These are phyloP conservation scores for Ophioninae sp. DNA, from an alignment of 2,888 invertebrate genomes.

Conservation along the genomic window DNA sequence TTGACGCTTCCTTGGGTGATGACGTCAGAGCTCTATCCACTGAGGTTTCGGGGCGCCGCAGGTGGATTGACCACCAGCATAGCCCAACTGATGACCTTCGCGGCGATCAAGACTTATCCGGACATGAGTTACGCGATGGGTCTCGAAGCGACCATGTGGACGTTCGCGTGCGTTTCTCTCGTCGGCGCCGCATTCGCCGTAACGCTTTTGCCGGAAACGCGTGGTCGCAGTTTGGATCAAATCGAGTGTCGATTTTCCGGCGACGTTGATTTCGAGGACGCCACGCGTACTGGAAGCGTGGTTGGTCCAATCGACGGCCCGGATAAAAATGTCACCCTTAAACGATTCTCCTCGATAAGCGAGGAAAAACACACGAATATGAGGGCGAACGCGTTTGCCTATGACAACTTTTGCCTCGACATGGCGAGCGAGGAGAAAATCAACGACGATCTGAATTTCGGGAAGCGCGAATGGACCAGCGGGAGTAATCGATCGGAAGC, in stretches of 20 bases:
- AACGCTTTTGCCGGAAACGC: slow-evolving; percentile 86
- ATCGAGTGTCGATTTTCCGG: slow-evolving; percentile 85
- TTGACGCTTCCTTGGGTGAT: slow-evolving; percentile 89
- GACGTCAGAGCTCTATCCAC: slow-evolving; percentile 88
- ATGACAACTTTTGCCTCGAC: slow-evolving; percentile 74
- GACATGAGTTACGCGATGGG: slow-evolving; percentile 83
- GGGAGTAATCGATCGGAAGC: background rate
- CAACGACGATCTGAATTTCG: slow-evolving; percentile 27
- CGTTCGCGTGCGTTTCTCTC: slow-evolving; percentile 85
- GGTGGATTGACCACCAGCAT: slow-evolving; percentile 87
- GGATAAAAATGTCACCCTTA: slow-evolving; percentile 68
- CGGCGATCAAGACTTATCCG: slow-evolving; percentile 88
- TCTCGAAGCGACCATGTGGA: slow-evolving; percentile 85
- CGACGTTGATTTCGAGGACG: background rate
- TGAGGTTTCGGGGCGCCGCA: slow-evolving; percentile 87
- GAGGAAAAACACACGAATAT: slow-evolving; percentile 71
- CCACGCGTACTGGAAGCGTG: slow-evolving; percentile 3
- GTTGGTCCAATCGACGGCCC: slow-evolving; percentile 38
- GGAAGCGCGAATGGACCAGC: slow-evolving; percentile 48
- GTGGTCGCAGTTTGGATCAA: slow-evolving; percentile 86
- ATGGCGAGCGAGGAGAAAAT: slow-evolving; percentile 63
- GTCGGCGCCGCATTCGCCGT: slow-evolving; percentile 85
- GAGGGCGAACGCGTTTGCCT: slow-evolving; percentile 68
- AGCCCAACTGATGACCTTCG: slow-evolving; percentile 87
- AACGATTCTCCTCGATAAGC: slow-evolving; percentile 70